Base-by-base conservation (phyloP, 2,888 invertebrate species). In the Rotaria sp. region DNA sequence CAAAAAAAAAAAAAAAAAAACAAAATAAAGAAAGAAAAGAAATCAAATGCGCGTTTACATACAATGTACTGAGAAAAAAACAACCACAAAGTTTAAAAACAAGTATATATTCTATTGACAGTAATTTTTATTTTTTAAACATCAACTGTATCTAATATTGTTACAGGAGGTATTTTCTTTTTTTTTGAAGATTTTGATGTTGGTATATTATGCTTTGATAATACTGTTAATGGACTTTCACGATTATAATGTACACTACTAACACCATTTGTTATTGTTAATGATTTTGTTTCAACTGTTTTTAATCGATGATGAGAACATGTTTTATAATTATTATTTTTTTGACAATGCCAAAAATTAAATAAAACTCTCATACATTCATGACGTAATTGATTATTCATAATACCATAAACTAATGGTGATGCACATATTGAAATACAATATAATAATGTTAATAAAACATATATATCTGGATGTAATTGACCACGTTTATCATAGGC, bases 381-480 rank as follows among this genome's bases (percentile, higher is more conserved):
- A 48, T 48, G 57, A 48, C 59, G 85, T 26, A 86, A 75, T 80
- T 86, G 86, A 30, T 41, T 86, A 84, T 86, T 86, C 86, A 86
- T 86, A 13, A 86, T 55, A 35, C 86, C 86, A 30, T 86, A 86
- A n/a, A 86, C 84, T 38, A 86, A 75, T 35, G 86, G 86, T 41
- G 85, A 85, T 59, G 85, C 80, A 41, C 85, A 75, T 30, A 85
- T 86, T 52, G 86, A 86, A 10, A 86, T 55, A n/a, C 85, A 85
- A 57, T 85, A 86, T 13, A 86, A 41, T n/a, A 86, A 52, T 55
- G 86, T 86, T 10, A 86, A 50, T 41, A 86, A 26, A 84, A 86
- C 86, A 67, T 85, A 87, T 48, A 87, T 84, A 74, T 87, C 87
- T n/a, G 87, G 85, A 84, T 85, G 84, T n/a, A 87, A 45, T 48